Evolutionary conservation across 2,888 invertebrate species (phyloP).

Genomic region (Myopa tessellatipennis): DNA sequence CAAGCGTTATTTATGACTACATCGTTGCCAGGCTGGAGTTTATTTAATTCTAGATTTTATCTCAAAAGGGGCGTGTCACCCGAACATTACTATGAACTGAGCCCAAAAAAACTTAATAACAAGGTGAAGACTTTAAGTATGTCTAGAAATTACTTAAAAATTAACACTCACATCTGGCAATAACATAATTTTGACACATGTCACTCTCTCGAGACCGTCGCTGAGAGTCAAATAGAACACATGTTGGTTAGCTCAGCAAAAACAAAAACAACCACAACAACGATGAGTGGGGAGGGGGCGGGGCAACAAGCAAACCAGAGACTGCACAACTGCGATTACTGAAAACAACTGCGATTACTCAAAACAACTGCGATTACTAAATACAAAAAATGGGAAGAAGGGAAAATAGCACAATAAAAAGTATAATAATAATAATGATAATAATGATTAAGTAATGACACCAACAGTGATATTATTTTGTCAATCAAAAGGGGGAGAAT

Average conservation of each 20-base stretch:
- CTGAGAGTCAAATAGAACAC: background rate
- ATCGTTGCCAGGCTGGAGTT: constrained; percentile 28
- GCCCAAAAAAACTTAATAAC: too few species aligned
- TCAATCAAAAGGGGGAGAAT: background rate
- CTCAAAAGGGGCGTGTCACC: too few species aligned
- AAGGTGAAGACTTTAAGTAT: too few species aligned
- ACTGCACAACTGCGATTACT: background rate
- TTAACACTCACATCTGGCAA: too few species aligned
- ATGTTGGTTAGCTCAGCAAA: background rate
- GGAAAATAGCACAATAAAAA: background rate
- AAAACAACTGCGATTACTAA: constrained; percentile 3
- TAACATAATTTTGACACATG: too few species aligned
- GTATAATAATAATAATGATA: background rate
- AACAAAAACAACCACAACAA: background rate
- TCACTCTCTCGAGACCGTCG: background rate
- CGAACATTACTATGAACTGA: too few species aligned
- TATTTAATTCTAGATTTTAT: background rate
- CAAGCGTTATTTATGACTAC: constrained; percentile 23
- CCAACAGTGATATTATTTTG: too few species aligned
- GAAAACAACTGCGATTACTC: constrained; percentile 14
- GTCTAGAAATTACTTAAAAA: too few species aligned
- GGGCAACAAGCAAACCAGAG: too few species aligned
- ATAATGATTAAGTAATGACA: too few species aligned
- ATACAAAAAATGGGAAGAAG: background rate
- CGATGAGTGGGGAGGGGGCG: background rate